phyloP scores from a whole-genome alignment of 64 coral and sea anemone species.

The Montipora sp. region DNA sequence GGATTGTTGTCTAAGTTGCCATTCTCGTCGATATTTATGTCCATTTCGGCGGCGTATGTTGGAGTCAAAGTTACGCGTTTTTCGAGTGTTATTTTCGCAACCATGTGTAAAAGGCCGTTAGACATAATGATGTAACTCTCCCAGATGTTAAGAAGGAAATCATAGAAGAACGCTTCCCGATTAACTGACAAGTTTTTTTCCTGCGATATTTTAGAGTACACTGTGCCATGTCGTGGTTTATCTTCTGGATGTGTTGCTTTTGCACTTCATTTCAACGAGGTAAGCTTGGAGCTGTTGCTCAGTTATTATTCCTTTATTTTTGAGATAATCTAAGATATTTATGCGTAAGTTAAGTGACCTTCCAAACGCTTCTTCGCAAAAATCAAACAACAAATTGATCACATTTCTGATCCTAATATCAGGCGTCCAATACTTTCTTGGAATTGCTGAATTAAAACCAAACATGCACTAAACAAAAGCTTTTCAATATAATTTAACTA shows the following conservation, averaged over 20 bases:
- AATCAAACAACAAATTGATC: constrained; percentile 15
- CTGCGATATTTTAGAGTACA: constrained; percentile 26
- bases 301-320: background rate
- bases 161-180: background rate
- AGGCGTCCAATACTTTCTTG: background rate
- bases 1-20: constrained; percentile 22
- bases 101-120: constrained; percentile 56
- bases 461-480: background rate
- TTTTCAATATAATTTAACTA: background rate
- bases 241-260: constrained; percentile 48
- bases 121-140: background rate
- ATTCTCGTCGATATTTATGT: constrained; percentile 19
- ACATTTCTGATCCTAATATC: constrained; percentile 9
- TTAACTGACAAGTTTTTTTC: background rate
- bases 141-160: background rate
- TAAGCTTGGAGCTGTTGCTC: constrained; percentile 52
- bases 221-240: constrained; percentile 42
- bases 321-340: background rate
- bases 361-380: background rate
- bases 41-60: constrained; percentile 3
- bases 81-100: constrained; percentile 57
- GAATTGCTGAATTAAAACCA: background rate
- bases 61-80: background rate
- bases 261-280: constrained; percentile 50
- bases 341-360: background rate